A percentile compares a stretch with the other conserved stretches of the same genome.
Evolutionary conservation across 1,140 invertebrate genomes (phyloP).

Genomic region (Pseudomyrmex concolor): DNA sequence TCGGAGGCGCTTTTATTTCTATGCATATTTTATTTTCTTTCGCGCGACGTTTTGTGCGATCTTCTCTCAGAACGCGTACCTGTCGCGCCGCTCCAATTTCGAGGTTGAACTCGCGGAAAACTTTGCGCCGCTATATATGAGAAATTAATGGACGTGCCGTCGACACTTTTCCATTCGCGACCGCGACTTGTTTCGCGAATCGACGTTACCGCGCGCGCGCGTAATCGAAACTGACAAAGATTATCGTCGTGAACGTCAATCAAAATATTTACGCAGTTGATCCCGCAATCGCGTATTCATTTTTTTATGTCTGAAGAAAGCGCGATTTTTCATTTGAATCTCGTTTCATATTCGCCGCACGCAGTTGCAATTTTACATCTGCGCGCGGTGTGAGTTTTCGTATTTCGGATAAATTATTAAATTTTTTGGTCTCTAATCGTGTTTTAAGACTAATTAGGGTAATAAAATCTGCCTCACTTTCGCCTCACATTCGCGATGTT

Average conservation of each 20-base stretch:
- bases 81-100: conserved; percentile 37
- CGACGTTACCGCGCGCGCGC: not conserved
- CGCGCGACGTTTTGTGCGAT: conserved; percentile 23
- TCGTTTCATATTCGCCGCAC: not conserved
- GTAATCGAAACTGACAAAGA: conserved; percentile 8
- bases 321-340: too few species aligned
- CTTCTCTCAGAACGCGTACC: conserved; percentile 4
- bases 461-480: conserved; percentile 13
- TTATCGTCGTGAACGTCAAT: conserved; percentile 25
- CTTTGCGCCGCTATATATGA: conserved; percentile 8
- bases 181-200: not conserved
- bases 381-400: not conserved
- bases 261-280: conserved; percentile 36
- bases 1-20: conserved; percentile 25
- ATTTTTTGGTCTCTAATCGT: not conserved
- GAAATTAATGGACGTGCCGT: conserved; percentile 46
- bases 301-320: conserved; percentile 7
- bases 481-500: conserved; percentile 1
- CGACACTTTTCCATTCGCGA: conserved; percentile 30
- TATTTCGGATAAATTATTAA: not conserved
- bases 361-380: not conserved
- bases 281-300: conserved; percentile 27
- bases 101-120: conserved; percentile 11
- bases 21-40: conserved; percentile 39
- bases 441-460: not conserved